Base-by-base conservation (phyloP, 1,140 invertebrate species). In the Laodelphax striatellus region DNA sequence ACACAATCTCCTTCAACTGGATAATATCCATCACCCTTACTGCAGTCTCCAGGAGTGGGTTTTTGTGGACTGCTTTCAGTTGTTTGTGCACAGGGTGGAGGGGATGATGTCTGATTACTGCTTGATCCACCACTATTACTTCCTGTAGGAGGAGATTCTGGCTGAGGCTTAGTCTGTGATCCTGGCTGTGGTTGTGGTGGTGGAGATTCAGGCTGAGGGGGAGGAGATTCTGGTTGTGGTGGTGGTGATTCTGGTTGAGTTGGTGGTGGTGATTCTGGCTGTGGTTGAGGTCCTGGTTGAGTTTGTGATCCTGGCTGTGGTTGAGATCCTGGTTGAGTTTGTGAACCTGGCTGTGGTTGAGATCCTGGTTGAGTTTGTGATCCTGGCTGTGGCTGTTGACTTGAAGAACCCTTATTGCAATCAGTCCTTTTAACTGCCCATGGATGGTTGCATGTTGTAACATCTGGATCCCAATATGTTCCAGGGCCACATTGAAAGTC, bases 1-100 rank as follows among this genome's bases (percentile, higher is more conserved):
- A 76, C 74, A 64, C 85, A 87, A 63, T 86, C 75, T 17, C 75
- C 73, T 38, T 73, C 67, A 66, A 84, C 76, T 8, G 76, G 74
- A 62, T 80, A 71, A 67, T 83, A 86, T 41, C 78, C 79, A 67
- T 79, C 79, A 24, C 62, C 44, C 21, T 22, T 22, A 50, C 46
- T 50, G 46, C 46, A 50, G 21, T 50, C 31, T 11, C 22, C 22
- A 28, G 21, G n/a, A 21, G 24, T 11, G 22, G 53, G 22, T 38
- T 21, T 21, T 10, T 10, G 46, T 50, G 6, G 21, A 9, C 16
- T 19, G 17, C 41, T 41, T 16, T 55, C 53, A 24, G 53, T 24
- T 17, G 53, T 21, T 55, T 38, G 53, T 55, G 16, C 16, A 17
- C 22, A 38, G 6, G 53, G 22, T 38, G 53, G 53, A 4, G 53